Evolutionary conservation across 2,888 invertebrate species (phyloP), one percentile per base, ranked within the genome.

Genomic region (Agrochola macilenta): DNA sequence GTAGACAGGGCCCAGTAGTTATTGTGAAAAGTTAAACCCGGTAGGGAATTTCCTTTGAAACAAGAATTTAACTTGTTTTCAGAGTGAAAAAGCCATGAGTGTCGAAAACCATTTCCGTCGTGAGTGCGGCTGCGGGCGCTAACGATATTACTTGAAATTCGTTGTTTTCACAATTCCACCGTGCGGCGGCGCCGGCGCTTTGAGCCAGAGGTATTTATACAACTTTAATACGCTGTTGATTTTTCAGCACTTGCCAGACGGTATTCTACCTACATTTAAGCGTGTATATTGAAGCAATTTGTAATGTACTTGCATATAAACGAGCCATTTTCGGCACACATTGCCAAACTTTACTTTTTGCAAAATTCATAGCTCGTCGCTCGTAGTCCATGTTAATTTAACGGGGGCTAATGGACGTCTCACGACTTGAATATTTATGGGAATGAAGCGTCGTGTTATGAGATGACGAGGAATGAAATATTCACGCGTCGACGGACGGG

Each of bases 381-480:
- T 71, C 69, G 74, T 82, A 46, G 57, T 70, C 75, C 68, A 82
- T 77, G 68, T 79, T 82, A 77, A 85, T 85, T 85, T 79, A 64
- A 52, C 72, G 8, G 64, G 30, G 66, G 71, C 69, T 74, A 76
- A 83, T 86, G 83, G 66, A 75, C 26, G 64, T 30, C 69, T 70
- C 82, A 69, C 69, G 68, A 20, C 65, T 70, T 76, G 76, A 79
- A 86, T 86, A 85, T 86, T 83, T 75, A 85, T 73, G 61, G 69
- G 52, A 73, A 84, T 54, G 39, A 69, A 65, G 64, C 65, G 14
- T 66, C 54, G 76, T 69, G 74, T 70, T 82, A 68, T 81, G 73
- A 81, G 86, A 78, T 83, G 78, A 70, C 71, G 65, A 76, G 66
- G 26, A 74, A 76, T 86, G 71, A 78, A 85, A 86, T 82, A 84